Conservation (phyloP, 2,797 vertebrate genomes). For the Galagoides demidoff region DNA sequence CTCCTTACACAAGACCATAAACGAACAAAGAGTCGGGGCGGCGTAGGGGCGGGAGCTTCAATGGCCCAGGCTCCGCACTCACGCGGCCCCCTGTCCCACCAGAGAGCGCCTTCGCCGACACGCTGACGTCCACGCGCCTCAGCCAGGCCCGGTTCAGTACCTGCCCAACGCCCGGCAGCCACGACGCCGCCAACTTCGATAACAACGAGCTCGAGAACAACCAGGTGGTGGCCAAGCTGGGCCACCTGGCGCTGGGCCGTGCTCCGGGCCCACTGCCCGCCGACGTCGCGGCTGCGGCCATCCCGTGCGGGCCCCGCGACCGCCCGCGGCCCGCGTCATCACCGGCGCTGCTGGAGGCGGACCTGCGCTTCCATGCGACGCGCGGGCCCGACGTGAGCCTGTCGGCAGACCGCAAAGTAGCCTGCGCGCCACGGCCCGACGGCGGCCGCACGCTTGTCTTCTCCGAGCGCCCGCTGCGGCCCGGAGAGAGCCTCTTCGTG, state of each 20-base stretch:
- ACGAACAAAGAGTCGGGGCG: accelerated
- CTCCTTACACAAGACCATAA: neutral
- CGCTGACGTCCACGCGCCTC: conserved; percentile 94
- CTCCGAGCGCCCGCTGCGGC: conserved; percentile 95
- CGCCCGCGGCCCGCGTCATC: conserved; percentile 86
- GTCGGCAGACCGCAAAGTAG: conserved; percentile 94
- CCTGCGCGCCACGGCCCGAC: conserved; percentile 95
- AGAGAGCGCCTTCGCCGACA: conserved; percentile 98
- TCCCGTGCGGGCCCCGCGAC: conserved; percentile 92
- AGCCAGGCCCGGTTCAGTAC: conserved; percentile 94
- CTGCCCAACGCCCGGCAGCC: conserved; percentile 96
- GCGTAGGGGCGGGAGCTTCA: accelerated
- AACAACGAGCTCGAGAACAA: conserved; percentile 99
- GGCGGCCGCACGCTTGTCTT: conserved; percentile 97
- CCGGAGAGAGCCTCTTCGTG: conserved; percentile 95
- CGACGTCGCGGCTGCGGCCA: conserved; percentile 88
- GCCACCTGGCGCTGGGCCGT: conserved; percentile 93
- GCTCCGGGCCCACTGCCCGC: conserved; percentile 78
- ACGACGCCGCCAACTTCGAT: conserved; percentile 98
- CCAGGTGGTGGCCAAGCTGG: conserved; percentile 97
- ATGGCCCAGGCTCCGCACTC: neutral
- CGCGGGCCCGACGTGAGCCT: conserved; percentile 95
- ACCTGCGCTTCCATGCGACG: conserved; percentile 96
- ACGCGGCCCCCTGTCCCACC: conserved; percentile 47
- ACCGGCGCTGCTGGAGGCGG: conserved; percentile 92